Percentiles rank a stretch among this genome's conserved stretches.
Evolutionary conservation across 1,140 invertebrate genomes (phyloP).

Genomic region (Pygmarrhopalites habei): DNA sequence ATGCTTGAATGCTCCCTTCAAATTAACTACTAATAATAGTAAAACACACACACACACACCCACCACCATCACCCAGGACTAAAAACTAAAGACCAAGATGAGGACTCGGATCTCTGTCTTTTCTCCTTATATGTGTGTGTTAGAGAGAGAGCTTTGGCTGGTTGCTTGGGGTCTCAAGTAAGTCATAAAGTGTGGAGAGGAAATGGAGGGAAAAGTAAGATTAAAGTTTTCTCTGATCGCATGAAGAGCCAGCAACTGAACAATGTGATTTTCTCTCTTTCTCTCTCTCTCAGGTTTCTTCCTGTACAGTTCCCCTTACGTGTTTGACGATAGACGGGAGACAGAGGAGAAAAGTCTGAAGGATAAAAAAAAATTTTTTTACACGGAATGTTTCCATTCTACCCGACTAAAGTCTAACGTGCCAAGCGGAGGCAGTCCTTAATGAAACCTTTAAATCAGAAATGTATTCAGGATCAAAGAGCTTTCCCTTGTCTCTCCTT

Average conservation of each 20-base stretch:
- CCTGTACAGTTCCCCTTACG: too few relatives aligned
- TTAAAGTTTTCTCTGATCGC: conserved; percentile 7
- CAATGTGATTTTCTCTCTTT: background rate
- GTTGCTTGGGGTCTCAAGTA: conserved; percentile 8
- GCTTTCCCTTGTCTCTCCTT: background rate
- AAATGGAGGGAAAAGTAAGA: conserved; percentile 4
- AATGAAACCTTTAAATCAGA: conserved; percentile 29
- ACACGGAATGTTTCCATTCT: conserved; percentile 25
- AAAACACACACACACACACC: background rate
- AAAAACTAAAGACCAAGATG: background rate
- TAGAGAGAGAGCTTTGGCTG: too few relatives aligned
- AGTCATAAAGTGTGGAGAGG: conserved; percentile 7
- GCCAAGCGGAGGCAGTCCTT: conserved; percentile 16
- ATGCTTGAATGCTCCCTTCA: background rate
- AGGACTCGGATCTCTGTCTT: too few relatives aligned
- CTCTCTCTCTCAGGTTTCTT: too few relatives aligned
- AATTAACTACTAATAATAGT: background rate
- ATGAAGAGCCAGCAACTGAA: background rate
- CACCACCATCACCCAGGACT: background rate
- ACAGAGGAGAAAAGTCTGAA: background rate
- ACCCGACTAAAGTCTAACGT: conserved; percentile 19
- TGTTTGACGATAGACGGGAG: too few relatives aligned
- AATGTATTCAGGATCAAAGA: conserved; percentile 21
- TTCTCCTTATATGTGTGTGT: background rate
- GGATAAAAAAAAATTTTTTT: conserved; percentile 23